Evolutionary conservation across 2,888 invertebrate genomes (phyloP).

Genomic region (Hetaerina titia): DNA sequence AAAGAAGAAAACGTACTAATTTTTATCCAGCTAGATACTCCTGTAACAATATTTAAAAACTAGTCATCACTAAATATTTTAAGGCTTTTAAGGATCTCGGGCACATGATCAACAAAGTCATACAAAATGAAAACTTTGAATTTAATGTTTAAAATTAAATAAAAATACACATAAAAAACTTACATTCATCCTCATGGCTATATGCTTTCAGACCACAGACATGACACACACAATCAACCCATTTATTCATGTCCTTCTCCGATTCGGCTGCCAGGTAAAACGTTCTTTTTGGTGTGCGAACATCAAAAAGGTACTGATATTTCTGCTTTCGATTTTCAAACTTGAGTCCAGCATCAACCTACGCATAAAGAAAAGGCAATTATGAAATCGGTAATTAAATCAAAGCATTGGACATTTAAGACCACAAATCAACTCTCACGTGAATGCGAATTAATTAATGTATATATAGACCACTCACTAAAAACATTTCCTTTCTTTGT

Average conservation of each 20-base stretch:
- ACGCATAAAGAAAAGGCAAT: conserved; percentile 70
- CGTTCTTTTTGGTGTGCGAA: conserved; percentile 91
- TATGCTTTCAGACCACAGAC: conserved; percentile 92
- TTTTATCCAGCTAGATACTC: too few relatives aligned
- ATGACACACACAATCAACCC: conserved; percentile 96
- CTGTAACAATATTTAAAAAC: too few relatives aligned
- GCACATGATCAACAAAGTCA: neutral
- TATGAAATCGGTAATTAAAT: too few relatives aligned
- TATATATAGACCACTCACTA: too few relatives aligned
- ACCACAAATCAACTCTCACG: too few relatives aligned
- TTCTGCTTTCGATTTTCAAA: conserved; percentile 90
- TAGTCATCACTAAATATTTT: too few relatives aligned
- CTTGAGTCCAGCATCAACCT: conserved; percentile 92
- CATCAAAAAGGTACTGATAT: conserved; percentile 92
- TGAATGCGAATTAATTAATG: too few relatives aligned
- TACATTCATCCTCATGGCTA: conserved; percentile 80
- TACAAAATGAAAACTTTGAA: neutral
- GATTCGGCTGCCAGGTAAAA: conserved; percentile 96
- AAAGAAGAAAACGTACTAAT: too few relatives aligned
- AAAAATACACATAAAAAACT: conserved; percentile 69
- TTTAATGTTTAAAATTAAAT: neutral
- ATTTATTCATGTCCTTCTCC: conserved; percentile 95
- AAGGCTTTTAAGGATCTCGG: too few relatives aligned
- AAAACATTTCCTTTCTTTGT: too few relatives aligned
- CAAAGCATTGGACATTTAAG: too few relatives aligned